These are phyloP conservation scores for Tachuris rubrigastra DNA, from an alignment of 2,113 vertebrate genomes.

Conservation along the genomic window DNA sequence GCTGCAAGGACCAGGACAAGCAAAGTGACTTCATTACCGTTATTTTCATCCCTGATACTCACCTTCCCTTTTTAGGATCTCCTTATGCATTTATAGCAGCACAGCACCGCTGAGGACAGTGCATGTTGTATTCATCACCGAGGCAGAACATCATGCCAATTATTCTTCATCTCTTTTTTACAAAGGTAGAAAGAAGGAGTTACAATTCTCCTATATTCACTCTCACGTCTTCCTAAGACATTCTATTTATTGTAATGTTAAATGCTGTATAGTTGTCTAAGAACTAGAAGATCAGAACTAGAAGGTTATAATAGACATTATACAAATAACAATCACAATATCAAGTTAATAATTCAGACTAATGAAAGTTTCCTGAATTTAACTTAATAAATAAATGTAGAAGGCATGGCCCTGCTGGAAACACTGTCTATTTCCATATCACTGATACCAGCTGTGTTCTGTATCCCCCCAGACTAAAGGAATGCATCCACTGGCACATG, in stretches of 20 bases:
- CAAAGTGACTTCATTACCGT: not conserved
- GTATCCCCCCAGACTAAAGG: not conserved
- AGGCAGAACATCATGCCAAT: not conserved
- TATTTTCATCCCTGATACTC: not conserved
- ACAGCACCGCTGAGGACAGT: not conserved
- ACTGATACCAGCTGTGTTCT: not conserved
- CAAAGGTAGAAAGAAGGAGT: not conserved
- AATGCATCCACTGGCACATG: not conserved
- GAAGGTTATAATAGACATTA: not conserved
- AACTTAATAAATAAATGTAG: not conserved
- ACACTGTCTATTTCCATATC: not conserved
- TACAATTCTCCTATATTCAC: not conserved
- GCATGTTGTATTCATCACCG: not conserved
- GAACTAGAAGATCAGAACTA: not conserved
- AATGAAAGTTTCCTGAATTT: not conserved
- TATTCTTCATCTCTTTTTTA: not conserved
- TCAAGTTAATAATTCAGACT: not conserved
- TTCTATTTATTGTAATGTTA: not conserved
- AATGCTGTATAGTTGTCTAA: not conserved
- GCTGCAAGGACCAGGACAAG: not conserved
- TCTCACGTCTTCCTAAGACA: not conserved
- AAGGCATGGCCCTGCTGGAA: not conserved
- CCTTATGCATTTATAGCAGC: not conserved
- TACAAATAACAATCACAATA: not conserved
- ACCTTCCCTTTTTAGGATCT: not conserved